These are phyloP conservation scores for Melanotaenia nigrans DNA, from an alignment of 2,797 vertebrate genomes.

Conservation along the genomic window DNA sequence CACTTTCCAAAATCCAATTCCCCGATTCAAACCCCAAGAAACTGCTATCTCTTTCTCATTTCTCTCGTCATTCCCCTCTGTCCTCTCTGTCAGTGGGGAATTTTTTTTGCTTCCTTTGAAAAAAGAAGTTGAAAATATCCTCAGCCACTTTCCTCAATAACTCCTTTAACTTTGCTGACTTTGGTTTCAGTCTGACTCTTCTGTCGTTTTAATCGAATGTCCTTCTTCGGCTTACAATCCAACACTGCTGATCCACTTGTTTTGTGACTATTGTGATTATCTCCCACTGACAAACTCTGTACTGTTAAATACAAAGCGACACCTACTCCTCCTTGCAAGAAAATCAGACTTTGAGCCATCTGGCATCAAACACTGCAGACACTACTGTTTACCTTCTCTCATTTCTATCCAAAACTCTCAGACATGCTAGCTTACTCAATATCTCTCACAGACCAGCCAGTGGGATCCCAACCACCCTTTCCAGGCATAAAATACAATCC, in stretches of 20 bases:
- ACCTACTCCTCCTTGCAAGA: slow-evolving; percentile 41
- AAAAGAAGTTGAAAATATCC: slow-evolving; percentile 49
- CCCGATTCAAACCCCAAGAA: slow-evolving; percentile 40
- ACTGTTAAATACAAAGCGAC: slow-evolving; percentile 31
- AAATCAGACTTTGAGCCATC: slow-evolving; percentile 63
- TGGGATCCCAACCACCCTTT: slow-evolving; percentile 51
- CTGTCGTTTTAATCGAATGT: slow-evolving; percentile 41
- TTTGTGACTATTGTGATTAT: slow-evolving; percentile 54
- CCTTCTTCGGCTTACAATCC: slow-evolving; percentile 41
- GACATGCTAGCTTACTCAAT: slow-evolving; percentile 61
- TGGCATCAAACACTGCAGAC: slow-evolving; percentile 61
- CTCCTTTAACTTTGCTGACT: slow-evolving; percentile 42
- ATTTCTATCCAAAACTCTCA: slow-evolving; percentile 70
- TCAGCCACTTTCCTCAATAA: slow-evolving; percentile 38
- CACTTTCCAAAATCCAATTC: slow-evolving; percentile 50
- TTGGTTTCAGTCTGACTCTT: slow-evolving; percentile 33
- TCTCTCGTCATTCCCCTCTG: slow-evolving; percentile 21
- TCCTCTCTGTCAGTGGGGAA: slow-evolving; percentile 47
- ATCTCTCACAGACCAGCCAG: slow-evolving; percentile 68
- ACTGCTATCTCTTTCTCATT: slow-evolving; percentile 31
- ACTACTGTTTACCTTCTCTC: slow-evolving; percentile 59
- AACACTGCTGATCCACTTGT: slow-evolving; percentile 45
- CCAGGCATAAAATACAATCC: slow-evolving; percentile 49
- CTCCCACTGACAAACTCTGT: slow-evolving; percentile 52
- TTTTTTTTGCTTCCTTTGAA: slow-evolving; percentile 47